phyloP scores from a whole-genome alignment of 2,797 vertebrate genomes.

The Hozukius guyotensis region DNA sequence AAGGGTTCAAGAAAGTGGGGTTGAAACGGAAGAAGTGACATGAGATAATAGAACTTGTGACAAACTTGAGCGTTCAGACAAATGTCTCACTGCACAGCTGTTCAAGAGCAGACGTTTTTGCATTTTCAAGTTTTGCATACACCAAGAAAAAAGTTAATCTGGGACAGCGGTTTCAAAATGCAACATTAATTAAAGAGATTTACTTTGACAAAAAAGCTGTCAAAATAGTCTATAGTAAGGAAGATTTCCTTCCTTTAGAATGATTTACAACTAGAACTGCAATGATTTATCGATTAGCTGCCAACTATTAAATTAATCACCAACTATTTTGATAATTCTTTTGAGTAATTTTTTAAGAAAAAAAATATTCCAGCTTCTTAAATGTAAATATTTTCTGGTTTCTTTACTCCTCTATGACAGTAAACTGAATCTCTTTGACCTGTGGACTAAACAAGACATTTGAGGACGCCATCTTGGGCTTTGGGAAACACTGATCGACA shows the following conservation, averaged over 20 bases:
- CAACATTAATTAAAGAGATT: neutral
- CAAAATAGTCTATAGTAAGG: neutral
- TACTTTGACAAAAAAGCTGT: neutral
- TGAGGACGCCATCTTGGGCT: too few relatives aligned
- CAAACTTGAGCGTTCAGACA: neutral
- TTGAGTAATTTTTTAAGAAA: too few relatives aligned
- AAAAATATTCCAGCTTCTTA: too few relatives aligned
- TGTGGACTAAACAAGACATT: too few relatives aligned
- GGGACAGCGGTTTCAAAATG: neutral
- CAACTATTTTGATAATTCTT: too few relatives aligned
- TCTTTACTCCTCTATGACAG: too few relatives aligned
- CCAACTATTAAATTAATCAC: too few relatives aligned
- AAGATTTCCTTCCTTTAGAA: neutral
- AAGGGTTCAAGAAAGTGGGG: slow-evolving; percentile 41
- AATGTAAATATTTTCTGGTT: too few relatives aligned
- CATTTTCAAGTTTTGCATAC: neutral
- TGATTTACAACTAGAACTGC: too few relatives aligned
- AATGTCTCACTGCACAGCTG: neutral
- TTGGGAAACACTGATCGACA: too few relatives aligned
- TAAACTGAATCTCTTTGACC: too few relatives aligned
- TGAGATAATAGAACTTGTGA: neutral
- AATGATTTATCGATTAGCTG: too few relatives aligned
- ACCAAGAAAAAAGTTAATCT: neutral
- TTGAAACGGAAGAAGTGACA: slow-evolving; percentile 7
- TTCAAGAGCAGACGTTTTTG: neutral